Percentiles rank a stretch among this genome's conserved stretches.
Conservation (phyloP, 2,888 invertebrate genomes). For the Synergus laeviventris region DNA sequence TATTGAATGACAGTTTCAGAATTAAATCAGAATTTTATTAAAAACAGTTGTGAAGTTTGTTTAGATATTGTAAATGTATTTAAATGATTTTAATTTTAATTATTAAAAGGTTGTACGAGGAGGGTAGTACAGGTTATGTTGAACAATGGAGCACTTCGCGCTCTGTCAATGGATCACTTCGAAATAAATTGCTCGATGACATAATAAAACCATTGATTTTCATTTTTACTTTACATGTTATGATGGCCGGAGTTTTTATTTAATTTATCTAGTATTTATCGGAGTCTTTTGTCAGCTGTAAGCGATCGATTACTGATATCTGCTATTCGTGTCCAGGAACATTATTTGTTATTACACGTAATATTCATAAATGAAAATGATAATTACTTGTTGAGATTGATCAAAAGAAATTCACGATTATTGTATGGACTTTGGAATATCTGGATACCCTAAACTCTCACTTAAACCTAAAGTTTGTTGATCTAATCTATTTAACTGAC, state of each 20-base stretch:
- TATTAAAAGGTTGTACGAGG: background rate
- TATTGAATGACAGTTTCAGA: background rate
- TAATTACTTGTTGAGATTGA: too few relatives aligned
- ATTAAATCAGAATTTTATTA: background rate
- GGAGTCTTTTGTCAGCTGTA: background rate
- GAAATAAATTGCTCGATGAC: background rate
- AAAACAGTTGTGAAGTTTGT: background rate
- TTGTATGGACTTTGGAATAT: too few relatives aligned
- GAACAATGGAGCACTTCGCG: background rate
- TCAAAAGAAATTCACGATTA: too few relatives aligned
- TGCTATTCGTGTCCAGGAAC: background rate
- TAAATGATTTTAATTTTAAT: background rate
- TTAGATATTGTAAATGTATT: background rate
- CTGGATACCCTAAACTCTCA: too few relatives aligned
- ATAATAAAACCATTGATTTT: background rate
- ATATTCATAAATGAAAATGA: too few relatives aligned
- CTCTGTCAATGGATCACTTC: background rate
- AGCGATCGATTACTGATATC: background rate
- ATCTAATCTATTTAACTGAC: too few relatives aligned
- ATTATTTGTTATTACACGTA: too few relatives aligned
- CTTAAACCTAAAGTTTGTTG: too few relatives aligned
- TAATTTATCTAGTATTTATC: background rate
- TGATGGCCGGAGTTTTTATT: background rate
- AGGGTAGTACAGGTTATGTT: conserved; percentile 5
- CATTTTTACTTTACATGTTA: background rate